phyloP scores from a whole-genome alignment of 2,113 vertebrate species.

The Penelope pileata region DNA sequence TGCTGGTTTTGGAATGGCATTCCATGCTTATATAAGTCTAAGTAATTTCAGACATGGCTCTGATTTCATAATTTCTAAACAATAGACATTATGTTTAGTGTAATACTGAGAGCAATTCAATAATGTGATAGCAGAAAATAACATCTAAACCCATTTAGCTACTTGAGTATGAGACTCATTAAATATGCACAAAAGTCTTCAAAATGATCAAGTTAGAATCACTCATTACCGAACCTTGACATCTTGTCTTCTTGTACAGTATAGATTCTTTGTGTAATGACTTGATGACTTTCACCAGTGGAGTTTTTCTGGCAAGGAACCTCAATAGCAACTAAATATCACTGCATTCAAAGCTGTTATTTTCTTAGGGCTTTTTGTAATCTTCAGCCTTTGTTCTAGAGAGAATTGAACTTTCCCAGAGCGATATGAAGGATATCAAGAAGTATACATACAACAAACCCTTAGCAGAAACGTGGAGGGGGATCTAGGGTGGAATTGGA shows the following conservation, averaged over 20 bases:
- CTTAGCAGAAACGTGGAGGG: neutral
- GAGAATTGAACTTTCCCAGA: neutral
- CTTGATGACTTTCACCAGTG: neutral
- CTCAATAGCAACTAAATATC: neutral
- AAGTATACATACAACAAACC: neutral
- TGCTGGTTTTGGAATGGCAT: neutral
- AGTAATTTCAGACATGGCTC: neutral
- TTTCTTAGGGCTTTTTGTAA: neutral
- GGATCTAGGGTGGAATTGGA: neutral
- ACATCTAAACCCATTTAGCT: neutral
- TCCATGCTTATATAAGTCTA: neutral
- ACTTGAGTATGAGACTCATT: neutral
- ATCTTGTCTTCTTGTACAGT: neutral
- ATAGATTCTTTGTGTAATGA: neutral
- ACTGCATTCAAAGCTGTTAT: neutral
- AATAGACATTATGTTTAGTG: neutral
- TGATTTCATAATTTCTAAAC: neutral
- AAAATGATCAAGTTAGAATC: neutral
- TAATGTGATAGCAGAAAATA: neutral
- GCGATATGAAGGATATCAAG: neutral
- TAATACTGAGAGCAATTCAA: neutral
- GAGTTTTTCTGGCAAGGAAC: neutral
- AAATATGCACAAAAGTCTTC: neutral
- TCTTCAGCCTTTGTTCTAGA: neutral
- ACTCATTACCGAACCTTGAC: neutral